Evolutionary conservation across 2,888 invertebrate genomes (phyloP), one percentile per base, ranked within the genome.

Genomic region (Parapristionchus giblindavisi): DNA sequence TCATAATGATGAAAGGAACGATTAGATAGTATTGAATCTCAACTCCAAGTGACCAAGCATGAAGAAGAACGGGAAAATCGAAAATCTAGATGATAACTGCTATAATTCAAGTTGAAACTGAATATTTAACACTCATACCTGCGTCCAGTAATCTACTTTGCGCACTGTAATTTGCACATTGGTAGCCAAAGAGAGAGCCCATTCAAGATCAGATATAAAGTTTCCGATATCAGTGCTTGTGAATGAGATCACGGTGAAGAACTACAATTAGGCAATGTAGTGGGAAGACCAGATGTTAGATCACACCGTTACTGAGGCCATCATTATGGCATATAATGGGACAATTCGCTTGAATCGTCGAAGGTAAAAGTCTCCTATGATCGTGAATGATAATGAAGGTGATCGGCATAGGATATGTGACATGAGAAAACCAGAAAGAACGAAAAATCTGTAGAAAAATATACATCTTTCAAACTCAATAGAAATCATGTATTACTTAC

Each of bases 11-110:
- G 48, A 58, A 72, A 27, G 72, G 72, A 43, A 72, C 72, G 51
- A 72, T 48, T 27, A 72, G 60, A 34, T 72, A 72, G 60, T 72
- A 60, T 29, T 72, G 72, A 14, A 72, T 24, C 38, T 72, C 72
- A 24, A 72, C 72, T 40, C 72, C 72, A 1, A 72, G 72, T 1
- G 72, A 72, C 72, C 72, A 72, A 6, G 60, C 43, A 34, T 72
- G 72, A 14, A 72, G 72, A 0, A 72, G 48, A 14, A 72, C 58
- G 27, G 56, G 72, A 24, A 43, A 72, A 24, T 58, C 72, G 48
- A 72, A 72, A 2, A 72, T 34, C 72, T 60, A 29, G 32, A 38
- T 43, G n/a, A 34, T 52, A n/a, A 17, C 21, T n/a, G 3, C 36
- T 24, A 65, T 24, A 17, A 27, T 65, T 29, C 38, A 4, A 65